Conservation (phyloP, 2,888 invertebrate species). For the Phalera bucephala region DNA sequence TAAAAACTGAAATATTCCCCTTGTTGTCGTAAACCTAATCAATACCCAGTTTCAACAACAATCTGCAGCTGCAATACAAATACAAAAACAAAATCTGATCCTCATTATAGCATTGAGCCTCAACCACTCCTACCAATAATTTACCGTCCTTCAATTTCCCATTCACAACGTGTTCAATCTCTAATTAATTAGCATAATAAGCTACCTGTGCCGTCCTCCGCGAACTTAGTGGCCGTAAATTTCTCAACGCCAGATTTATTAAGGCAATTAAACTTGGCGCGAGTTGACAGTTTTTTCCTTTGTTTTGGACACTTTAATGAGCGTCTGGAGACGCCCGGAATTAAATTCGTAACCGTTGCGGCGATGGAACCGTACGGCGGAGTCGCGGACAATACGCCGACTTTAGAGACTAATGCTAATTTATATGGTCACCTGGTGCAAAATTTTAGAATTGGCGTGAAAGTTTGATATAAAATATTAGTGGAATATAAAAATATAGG, state of each 20-base stretch:
- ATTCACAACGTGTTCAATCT: constrained; percentile 2
- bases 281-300: constrained; percentile 78
- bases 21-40: too few species aligned
- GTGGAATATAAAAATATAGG: too few species aligned
- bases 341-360: constrained; percentile 37
- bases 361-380: background rate
- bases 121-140: too few species aligned
- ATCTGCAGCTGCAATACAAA: too few species aligned
- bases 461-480: too few species aligned
- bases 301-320: constrained; percentile 74
- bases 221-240: constrained; percentile 39
- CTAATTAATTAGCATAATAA: constrained; percentile 22
- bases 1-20: too few species aligned
- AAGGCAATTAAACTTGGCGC: constrained; percentile 77
- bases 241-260: constrained; percentile 66
- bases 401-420: background rate
- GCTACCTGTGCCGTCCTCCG: constrained; percentile 26
- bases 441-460: background rate
- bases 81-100: too few species aligned
- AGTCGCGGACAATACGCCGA: background rate
- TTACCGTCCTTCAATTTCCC: background rate
- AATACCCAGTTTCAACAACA: too few species aligned
- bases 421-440: background rate
- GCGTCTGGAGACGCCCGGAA: constrained; percentile 49
- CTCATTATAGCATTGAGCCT: too few species aligned